These are phyloP conservation scores for Prunella fulvescens DNA, from an alignment of 2,113 vertebrate species.

Conservation along the genomic window DNA sequence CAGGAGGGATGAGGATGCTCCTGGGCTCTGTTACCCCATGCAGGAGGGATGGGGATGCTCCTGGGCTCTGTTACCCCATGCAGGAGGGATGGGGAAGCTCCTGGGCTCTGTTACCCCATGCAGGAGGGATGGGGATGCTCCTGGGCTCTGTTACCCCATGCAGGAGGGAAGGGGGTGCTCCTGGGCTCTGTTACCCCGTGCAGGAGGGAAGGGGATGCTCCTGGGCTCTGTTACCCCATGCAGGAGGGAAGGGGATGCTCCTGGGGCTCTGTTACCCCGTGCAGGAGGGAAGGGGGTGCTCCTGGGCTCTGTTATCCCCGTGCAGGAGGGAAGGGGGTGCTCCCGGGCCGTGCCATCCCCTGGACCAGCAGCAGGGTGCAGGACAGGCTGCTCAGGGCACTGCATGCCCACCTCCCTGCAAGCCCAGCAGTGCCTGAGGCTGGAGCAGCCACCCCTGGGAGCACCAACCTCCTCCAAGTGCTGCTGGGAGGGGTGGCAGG, in stretches of 20 bases:
- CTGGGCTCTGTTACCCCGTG: not conserved
- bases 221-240: accelerated
- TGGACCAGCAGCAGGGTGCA: not conserved
- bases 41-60: not conserved
- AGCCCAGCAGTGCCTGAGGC: not conserved
- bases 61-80: not conserved
- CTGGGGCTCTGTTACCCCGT: not conserved
- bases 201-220: no score
- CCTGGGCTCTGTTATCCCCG: not conserved
- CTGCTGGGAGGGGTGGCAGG: not conserved
- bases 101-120: no score
- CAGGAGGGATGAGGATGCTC: not conserved
- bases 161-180: not conserved
- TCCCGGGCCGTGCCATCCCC: not conserved
- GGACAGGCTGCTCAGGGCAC: not conserved
- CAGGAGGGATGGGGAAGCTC: not conserved
- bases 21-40: no score
- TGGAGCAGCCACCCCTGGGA: not conserved
- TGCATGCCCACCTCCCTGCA: not conserved
- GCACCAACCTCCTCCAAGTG: not conserved
- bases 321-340: not conserved
- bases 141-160: not conserved
- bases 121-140: not conserved
- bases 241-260: not conserved
- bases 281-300: not conserved